Conservation (phyloP, 2,888 invertebrate species). For the Myopa testacea region DNA sequence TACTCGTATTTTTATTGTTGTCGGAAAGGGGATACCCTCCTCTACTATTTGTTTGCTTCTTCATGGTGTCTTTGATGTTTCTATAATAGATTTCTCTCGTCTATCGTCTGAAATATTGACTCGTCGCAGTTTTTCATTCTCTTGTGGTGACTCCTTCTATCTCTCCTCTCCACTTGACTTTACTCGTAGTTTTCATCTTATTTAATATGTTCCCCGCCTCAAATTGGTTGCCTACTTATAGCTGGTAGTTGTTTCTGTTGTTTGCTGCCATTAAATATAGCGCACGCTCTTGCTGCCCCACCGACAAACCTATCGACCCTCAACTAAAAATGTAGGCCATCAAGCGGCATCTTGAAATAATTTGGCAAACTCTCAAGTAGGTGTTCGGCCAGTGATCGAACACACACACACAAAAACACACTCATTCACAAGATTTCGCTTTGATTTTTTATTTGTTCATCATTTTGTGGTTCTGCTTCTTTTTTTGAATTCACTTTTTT, state of each 20-base stretch:
- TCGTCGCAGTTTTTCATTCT: too few species aligned
- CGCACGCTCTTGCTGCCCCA: neutral
- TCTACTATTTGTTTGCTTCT: too few species aligned
- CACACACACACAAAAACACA: too few species aligned
- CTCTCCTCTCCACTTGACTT: neutral
- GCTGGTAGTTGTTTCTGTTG: neutral
- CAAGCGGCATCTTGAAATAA: slow-evolving; percentile 5
- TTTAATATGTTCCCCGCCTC: neutral
- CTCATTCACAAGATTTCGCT: neutral
- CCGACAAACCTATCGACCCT: neutral
- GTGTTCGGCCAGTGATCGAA: neutral
- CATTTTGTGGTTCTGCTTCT: neutral
- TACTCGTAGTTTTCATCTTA: neutral
- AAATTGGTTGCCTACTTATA: neutral
- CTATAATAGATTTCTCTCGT: too few species aligned
- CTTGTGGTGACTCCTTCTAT: neutral
- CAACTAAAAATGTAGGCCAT: neutral
- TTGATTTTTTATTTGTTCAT: neutral
- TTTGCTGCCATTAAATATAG: neutral
- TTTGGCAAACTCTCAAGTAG: slow-evolving; percentile 24
- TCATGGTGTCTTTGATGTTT: too few species aligned
- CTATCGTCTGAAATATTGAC: too few species aligned
- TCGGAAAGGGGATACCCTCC: too few species aligned
- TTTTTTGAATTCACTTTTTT: slow-evolving; percentile 11
- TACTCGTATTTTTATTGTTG: too few species aligned